Evolutionary conservation across 1,140 invertebrate genomes (phyloP).

Genomic region (Halesus radiatus): DNA sequence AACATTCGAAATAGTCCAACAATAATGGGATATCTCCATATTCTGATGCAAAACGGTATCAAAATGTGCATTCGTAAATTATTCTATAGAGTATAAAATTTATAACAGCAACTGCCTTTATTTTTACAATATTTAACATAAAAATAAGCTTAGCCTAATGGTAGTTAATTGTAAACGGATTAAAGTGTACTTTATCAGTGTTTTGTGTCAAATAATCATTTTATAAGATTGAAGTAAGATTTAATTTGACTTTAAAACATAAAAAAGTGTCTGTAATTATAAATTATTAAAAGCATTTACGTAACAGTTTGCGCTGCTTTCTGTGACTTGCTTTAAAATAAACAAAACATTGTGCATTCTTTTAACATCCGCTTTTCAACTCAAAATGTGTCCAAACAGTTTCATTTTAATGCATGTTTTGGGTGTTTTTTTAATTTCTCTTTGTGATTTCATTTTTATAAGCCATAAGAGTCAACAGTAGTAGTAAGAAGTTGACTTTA

Average conservation of each 20-base stretch:
- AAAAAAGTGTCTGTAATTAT: not conserved
- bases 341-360: not conserved
- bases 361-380: not conserved
- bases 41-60: too few species aligned
- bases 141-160: not conserved
- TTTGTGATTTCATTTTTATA: not conserved
- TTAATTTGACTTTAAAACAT: not conserved
- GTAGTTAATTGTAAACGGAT: not conserved
- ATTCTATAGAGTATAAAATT: too few species aligned
- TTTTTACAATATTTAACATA: slow-evolving; percentile 4
- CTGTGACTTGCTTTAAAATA: not conserved
- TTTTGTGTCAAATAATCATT: slow-evolving; percentile 1
- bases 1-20: too few species aligned
- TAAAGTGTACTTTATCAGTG: not conserved
- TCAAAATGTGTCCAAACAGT: not conserved
- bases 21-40: too few species aligned
- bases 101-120: not conserved
- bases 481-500: not conserved
- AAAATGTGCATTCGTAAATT: too few species aligned
- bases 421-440: not conserved
- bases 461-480: too few species aligned
- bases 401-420: not conserved
- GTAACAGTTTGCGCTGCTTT: not conserved
- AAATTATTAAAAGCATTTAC: not conserved
- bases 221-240: not conserved